A percentile compares a stretch with the other conserved stretches of the same genome.
Conservation (phyloP, 2,113 vertebrate genomes). For the Pterocles burchelli region DNA sequence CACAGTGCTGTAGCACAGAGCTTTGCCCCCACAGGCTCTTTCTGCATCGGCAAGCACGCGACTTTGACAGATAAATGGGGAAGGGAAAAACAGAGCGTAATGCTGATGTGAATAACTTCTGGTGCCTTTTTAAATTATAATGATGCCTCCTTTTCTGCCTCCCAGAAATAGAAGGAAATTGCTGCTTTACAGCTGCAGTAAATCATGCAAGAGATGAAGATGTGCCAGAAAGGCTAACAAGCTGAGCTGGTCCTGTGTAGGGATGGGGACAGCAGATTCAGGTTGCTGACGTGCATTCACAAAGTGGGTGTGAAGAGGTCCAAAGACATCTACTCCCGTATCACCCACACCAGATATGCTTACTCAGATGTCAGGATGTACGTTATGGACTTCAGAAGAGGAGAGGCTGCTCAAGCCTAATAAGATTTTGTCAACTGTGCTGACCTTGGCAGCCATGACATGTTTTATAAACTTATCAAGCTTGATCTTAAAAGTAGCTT, state of each 20-base stretch:
- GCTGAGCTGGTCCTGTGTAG: background rate
- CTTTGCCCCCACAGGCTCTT: background rate
- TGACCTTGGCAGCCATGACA: background rate
- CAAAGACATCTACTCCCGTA: background rate
- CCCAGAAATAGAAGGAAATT: background rate
- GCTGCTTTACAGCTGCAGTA: background rate
- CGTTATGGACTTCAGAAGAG: background rate
- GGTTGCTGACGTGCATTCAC: background rate
- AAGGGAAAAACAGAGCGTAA: background rate
- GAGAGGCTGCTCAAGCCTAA: background rate
- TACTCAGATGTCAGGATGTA: background rate
- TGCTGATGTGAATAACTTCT: background rate
- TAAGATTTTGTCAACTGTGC: background rate
- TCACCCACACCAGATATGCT: background rate
- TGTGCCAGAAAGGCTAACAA: slow-evolving; percentile 24
- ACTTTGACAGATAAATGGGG: background rate
- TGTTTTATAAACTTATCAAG: background rate
- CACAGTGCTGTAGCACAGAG: background rate
- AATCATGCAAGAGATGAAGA: slow-evolving; percentile 28
- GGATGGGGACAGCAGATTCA: background rate
- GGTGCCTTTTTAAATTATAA: background rate
- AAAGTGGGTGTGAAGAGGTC: background rate
- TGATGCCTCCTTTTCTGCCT: background rate
- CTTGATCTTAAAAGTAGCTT: background rate
- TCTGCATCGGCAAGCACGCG: background rate